These are phyloP conservation scores for Pollachius pollachius DNA, from an alignment of 2,113 vertebrate species.

Conservation along the genomic window DNA sequence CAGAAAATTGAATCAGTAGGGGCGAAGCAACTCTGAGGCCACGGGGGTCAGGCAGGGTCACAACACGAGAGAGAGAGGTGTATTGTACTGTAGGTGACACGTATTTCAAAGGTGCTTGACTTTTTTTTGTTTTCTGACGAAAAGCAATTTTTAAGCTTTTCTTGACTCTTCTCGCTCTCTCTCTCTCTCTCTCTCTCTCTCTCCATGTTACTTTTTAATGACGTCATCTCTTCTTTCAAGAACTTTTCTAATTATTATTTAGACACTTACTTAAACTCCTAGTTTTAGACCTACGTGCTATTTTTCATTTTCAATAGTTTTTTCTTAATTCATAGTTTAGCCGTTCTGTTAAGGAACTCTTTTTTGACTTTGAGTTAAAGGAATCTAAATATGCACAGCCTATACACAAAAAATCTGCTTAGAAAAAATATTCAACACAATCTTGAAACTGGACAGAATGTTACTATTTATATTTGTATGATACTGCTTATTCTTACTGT, in stretches of 20 bases:
- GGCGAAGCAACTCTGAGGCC: slow-evolving; percentile 47
- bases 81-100: slow-evolving; percentile 51
- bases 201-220: slow-evolving; percentile 48
- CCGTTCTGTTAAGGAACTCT: slow-evolving; percentile 34
- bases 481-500: slow-evolving; percentile 62
- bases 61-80: slow-evolving; percentile 53
- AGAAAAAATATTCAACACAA: slow-evolving; percentile 51
- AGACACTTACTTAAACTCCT: slow-evolving; percentile 39
- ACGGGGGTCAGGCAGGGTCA: slow-evolving; percentile 37
- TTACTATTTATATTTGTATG: slow-evolving; percentile 70
- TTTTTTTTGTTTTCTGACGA: slow-evolving; percentile 54
- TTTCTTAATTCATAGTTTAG: slow-evolving; percentile 35
- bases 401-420: slow-evolving; percentile 57
- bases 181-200: slow-evolving; percentile 40
- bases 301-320: slow-evolving; percentile 9
- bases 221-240: slow-evolving; percentile 35
- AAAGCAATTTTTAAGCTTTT: slow-evolving; percentile 56
- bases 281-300: slow-evolving; percentile 15
- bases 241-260: slow-evolving; percentile 39
- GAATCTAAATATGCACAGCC: slow-evolving; percentile 75
- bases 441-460: slow-evolving; percentile 57
- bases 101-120: slow-evolving; percentile 76
- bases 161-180: slow-evolving; percentile 29
- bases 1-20: slow-evolving; percentile 53
- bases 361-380: slow-evolving; percentile 58